Evolutionary conservation across 1,140 invertebrate genomes (phyloP), one percentile per base, ranked within the genome.

Genomic region (Bombus impatiens): DNA sequence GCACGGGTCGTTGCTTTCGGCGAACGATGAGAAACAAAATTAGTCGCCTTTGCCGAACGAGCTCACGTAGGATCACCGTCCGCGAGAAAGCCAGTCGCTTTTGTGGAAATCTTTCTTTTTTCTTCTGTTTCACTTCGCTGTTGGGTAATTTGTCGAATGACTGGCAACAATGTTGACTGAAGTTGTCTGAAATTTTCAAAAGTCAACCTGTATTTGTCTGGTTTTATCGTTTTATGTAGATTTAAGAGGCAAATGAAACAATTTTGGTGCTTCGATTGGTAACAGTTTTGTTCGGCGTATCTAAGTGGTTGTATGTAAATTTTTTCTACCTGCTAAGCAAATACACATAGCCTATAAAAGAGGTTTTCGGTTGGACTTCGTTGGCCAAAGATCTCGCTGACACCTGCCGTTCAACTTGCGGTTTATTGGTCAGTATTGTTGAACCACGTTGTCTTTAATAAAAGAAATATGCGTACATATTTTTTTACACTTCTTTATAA

Each of bases 1-100:
- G 90, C 86, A 89, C 88, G 87, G 91, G 89, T 92, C 91, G 91
- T 92, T 92, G 91, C 88, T 91, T 92, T 90, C 87, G 86, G 82
- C 77, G 71, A 88, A 87, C 87, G 89, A 89, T 86, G 87, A 91
- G 89, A 92, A 91, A 91, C 89, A 90, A 91, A 90, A 91, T 91
- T 90, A 87, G 88, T 86, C 86, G 89, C 70, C 86, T 81, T 85
- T 85, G 44, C 78, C 77, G 78, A 86, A 75, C 62, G 79, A 62
- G 71, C 77, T 78, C 67, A 47, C 70, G 65, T 67, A 83, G 62
- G 5, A 53, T 86, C 57, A 12, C 53, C 67, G 59, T 87, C 15
- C 37, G 70, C 72, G 86, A 87, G 57, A 87, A 78, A 75, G 72
- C 65, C 65, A 28, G 18, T 37, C 57, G 28, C 18, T 70, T 76